Evolutionary conservation across 2,888 invertebrate genomes (phyloP), one percentile per base, ranked within the genome.

Genomic region (Nomada fucata): DNA sequence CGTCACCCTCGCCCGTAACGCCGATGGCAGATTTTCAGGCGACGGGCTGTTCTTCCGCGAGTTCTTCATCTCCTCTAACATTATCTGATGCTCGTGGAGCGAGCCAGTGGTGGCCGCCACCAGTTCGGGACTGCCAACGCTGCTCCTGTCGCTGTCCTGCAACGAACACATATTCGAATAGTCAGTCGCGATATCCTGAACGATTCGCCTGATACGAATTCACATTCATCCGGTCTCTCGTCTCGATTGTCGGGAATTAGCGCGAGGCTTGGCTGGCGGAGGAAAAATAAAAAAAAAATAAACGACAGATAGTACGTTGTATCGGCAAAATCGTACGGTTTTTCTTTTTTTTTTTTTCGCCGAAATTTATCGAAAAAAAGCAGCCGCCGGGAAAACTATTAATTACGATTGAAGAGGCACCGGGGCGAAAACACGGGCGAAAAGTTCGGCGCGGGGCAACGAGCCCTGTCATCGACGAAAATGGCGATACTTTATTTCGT

Each of bases 1-100:
- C 44, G 94, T 94, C 57, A 95, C 94, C 18, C 95, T 94, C 53
- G 94, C 94, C 70, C 93, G 93, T 82, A 94, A 94, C 75, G 94
- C 94, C 18, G 94, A 94, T 85, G 94, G 94, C 73, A 93, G 90
- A 86, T 91, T 93, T 65, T 93, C 93, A 7, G 93, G 93, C 20
- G 93, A 92, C 55, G 91, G 90, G 67, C 91, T 93, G 55, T 90
- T 90, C 82, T 92, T 92, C 76, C 92, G 90, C 53, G 92, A 89
- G 81, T 90, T 92, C 83, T 92, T 93, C 82, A 92, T 89, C 15
- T 91, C 90, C 59, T 92, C 93, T 86, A 93, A 89, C 87, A 93
- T 87, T 91, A 93, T 90, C 75, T 92, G 93, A 70, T 93, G 93
- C 78, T 94, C 94, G 83, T 93, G 93, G 75, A 92, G 89, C n/a